A percentile compares a stretch with the other conserved stretches of the same genome.
These are phyloP conservation scores for Thrips palmi DNA, from an alignment of 1,140 invertebrate species.

Conservation along the genomic window DNA sequence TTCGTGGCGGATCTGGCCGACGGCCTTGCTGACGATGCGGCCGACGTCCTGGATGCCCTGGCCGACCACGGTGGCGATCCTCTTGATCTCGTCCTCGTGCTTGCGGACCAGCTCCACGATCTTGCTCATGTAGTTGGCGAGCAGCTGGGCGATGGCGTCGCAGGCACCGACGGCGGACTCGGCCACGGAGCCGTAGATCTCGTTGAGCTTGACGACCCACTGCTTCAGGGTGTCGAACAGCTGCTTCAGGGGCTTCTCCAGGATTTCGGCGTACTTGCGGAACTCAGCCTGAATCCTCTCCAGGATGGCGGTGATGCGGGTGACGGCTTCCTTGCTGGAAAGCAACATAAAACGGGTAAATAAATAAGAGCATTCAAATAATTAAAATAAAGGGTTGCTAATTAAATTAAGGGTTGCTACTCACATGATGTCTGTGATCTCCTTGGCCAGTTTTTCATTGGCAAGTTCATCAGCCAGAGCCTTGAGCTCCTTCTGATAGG, in stretches of 20 bases:
- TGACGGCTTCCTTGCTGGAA: conserved; percentile 5
- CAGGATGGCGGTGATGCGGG: conserved; percentile 9
- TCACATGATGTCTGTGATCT: conserved; percentile 41
- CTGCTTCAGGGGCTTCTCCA: conserved; percentile 19
- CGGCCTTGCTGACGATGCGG: conserved; percentile 26
- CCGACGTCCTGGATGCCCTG: conserved; percentile 32
- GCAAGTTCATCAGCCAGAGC: conserved; percentile 41
- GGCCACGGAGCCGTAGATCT: conserved; percentile 29
- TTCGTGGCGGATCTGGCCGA: conserved; percentile 26
- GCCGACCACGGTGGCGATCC: conserved; percentile 30
- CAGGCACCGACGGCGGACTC: conserved; percentile 23
- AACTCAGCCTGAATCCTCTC: no score
- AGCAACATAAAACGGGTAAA: conserved; percentile 10
- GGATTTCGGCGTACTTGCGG: conserved; percentile 20
- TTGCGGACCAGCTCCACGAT: conserved; percentile 30
- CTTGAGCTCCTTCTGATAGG: conserved; percentile 35
- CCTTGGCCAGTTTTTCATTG: conserved; percentile 40
- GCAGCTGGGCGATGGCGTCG: conserved; percentile 27
- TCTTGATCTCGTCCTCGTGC: conserved; percentile 44
- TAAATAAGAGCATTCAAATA: no score
- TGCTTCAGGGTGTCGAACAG: conserved; percentile 25
- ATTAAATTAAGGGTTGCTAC: conserved; percentile 17
- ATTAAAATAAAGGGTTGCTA: conserved; percentile 3
- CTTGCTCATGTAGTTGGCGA: conserved; percentile 29
- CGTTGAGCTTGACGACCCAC: conserved; percentile 33